These are phyloP conservation scores for Octonoba sinensis DNA, from an alignment of 2,888 invertebrate genomes.

Conservation along the genomic window DNA sequence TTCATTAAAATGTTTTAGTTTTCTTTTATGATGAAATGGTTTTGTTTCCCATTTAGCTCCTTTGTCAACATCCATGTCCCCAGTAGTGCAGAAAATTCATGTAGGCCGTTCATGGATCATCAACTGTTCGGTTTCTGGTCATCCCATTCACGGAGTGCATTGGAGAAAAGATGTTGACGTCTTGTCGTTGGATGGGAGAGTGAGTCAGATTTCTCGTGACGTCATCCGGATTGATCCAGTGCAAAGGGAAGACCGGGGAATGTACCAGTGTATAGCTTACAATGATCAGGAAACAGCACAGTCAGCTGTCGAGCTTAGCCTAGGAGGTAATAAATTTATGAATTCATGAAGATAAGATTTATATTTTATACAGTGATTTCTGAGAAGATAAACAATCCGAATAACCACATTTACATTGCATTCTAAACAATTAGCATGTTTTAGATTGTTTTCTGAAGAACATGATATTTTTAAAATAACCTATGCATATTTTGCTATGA, in stretches of 20 bases:
- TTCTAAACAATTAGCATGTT: no score
- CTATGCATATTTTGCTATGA: no score
- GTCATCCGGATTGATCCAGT: slow-evolving; percentile 63
- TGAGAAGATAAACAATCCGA: no score
- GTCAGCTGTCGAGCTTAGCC: slow-evolving; percentile 46
- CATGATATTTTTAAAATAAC: no score
- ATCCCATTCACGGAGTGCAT: slow-evolving; percentile 58
- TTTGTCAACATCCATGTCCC: slow-evolving; percentile 63
- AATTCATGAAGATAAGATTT: background rate
- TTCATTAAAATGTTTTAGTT: background rate
- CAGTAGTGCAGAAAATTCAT: slow-evolving; percentile 51
- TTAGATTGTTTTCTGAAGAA: no score
- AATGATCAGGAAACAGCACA: slow-evolving; percentile 60
- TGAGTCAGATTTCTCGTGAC: slow-evolving; percentile 46
- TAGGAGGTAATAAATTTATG: slow-evolving; percentile 37
- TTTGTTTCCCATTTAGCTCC: slow-evolving; percentile 59
- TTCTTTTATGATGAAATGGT: background rate
- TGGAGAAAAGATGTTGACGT: slow-evolving; percentile 59
- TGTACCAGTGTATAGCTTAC: slow-evolving; percentile 65
- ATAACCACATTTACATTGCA: no score
- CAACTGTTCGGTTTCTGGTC: slow-evolving; percentile 60
- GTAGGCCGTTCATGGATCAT: slow-evolving; percentile 53
- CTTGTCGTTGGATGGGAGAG: slow-evolving; percentile 43
- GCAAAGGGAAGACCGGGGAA: slow-evolving; percentile 63
- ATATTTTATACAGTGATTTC: no score